Evolutionary conservation across 1,140 invertebrate species (phyloP).

Genomic region (Pissodes strobi): DNA sequence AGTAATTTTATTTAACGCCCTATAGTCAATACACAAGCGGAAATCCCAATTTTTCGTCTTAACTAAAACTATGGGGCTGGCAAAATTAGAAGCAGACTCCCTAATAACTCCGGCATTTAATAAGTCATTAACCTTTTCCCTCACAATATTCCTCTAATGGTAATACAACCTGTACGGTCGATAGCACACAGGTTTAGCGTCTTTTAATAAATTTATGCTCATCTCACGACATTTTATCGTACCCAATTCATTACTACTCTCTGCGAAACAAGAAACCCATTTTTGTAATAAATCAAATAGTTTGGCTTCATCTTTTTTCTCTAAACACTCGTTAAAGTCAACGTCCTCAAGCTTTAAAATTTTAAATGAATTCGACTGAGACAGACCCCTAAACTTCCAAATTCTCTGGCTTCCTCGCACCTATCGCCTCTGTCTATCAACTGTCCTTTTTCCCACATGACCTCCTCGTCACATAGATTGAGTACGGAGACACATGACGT

Average conservation of each 20-base stretch:
- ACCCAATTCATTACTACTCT: slow-evolving; percentile 34
- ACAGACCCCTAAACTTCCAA: background rate
- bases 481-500: no score
- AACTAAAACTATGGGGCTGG: slow-evolving; percentile 56
- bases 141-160: slow-evolving; percentile 19
- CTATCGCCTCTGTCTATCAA: background rate
- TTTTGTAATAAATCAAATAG: background rate
- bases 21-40: slow-evolving; percentile 61
- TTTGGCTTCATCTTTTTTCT: no score
- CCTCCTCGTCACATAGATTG: background rate
- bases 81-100: slow-evolving; percentile 52
- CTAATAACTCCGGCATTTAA: slow-evolving; percentile 43
- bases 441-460: background rate
- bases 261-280: slow-evolving; percentile 33
- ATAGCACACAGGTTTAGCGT: slow-evolving; percentile 22
- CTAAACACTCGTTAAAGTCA: background rate
- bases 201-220: slow-evolving; percentile 41
- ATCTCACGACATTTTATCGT: slow-evolving; percentile 37
- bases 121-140: slow-evolving; percentile 34
- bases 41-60: slow-evolving; percentile 57
- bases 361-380: background rate
- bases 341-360: background rate
- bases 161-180: slow-evolving; percentile 29
- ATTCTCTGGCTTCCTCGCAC: background rate
- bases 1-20: slow-evolving; percentile 55